Base-by-base conservation (phyloP, 2,113 vertebrate species). In the Chloropsis cyanopogon region DNA sequence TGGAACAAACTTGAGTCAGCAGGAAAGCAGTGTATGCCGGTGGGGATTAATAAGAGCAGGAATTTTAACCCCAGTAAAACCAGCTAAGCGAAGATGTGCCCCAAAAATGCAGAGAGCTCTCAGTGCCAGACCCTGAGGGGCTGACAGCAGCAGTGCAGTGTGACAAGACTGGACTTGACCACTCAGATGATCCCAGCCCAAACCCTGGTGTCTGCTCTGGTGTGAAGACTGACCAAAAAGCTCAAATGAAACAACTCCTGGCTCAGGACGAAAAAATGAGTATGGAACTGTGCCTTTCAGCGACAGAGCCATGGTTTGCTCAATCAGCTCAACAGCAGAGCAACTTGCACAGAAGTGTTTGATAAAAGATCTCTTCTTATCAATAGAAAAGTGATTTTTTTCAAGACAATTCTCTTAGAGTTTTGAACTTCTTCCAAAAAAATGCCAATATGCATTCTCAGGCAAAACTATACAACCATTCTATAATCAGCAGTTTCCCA, bases 11-110 rank as follows among this genome's bases (percentile, higher is more conserved):
- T 31, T 0, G 0, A 94, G 60, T 86, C 92, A 90, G 82, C 86
- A 93, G 72, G 46, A 90, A 93, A 90, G 54, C 42, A n/a, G 11
- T 44, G 25, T 66, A 17, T 54, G 82, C 60, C 79, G 90, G 39
- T 61, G 50, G 35, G 63, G 66, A 93, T 59, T 85, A 95, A 65
- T 61, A 88, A 90, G 35, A 92, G 88, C 60, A 70, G 64, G 60
- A 90, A 66, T 82, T 94, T 85, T 61, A 80, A 83, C 71, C 88
- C 90, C 76, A 86, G 86, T 71, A 82, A 94, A 95, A 95, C 93
- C 83, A 93, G 87, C 87, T 91, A 88, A 86, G 68, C 94, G 83
- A 80, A 93, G 71, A 92, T 94, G 68, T 46, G 68, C 47, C 95
- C 91, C 72, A 71, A 88, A 95, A 93, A 63, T 17, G 54, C 54